Evolutionary conservation across 2,888 invertebrate species (phyloP), one percentile per base, ranked within the genome.

Genomic region (Pachliopta kotzebuea): DNA sequence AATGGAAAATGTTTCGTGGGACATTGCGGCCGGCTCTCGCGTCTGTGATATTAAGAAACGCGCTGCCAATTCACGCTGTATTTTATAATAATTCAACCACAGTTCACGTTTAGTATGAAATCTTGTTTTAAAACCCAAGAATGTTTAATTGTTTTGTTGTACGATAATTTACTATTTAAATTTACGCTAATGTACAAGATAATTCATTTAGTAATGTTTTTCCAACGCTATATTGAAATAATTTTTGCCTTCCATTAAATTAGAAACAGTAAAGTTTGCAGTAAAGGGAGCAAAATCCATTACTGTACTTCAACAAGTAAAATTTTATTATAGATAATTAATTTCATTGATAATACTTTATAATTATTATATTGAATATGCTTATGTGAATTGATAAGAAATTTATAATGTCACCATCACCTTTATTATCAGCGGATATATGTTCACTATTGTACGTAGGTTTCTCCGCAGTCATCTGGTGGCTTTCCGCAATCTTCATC

Each of bases 1-100:
- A 92, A 92, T 91, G 90, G 90, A 90, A 91, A 90, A 91, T 90
- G 88, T 89, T 90, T 89, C 86, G 88, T 88, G 86, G 89, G 90
- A 87, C 86, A 86, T 83, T 86, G 85, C 83, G 87, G 85, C 76
- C 77, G 79, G 80, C 83, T 86, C 86, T 84, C 84, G 86, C 85
- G 82, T 81, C 72, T 74, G 86, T 1, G 45, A 90, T 90, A 90
- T 91, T 90, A 90, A 90, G 90, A 86, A 86, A 81, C 78, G 78
- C 80, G 76, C 76, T 74, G 79, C 78, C 83, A 81, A 83, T 83
- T 86, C 85, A 24, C 50, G 14, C 50, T 52, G 50, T 52, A 21
- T 21, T 60, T 26, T 49, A 24, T 52, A n/a, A 21, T 45, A n/a
- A 45, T 45, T 45, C n/a, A n/a, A 6, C n/a, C 1, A n/a, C 7